Evolutionary conservation across 2,113 vertebrate genomes (phyloP).

Genomic region (Scolopax mira): DNA sequence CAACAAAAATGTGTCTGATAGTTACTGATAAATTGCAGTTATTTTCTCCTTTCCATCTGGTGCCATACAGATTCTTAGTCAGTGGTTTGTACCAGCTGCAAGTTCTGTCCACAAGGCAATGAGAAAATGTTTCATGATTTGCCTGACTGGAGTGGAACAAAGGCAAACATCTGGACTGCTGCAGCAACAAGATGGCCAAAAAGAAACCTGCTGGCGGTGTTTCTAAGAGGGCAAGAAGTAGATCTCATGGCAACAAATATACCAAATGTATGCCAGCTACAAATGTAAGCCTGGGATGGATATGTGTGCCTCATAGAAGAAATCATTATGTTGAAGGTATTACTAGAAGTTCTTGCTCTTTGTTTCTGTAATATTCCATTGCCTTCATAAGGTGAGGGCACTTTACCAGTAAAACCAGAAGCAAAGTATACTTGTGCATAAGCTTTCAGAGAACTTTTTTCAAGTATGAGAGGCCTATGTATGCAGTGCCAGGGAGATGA

Average conservation of each 20-base stretch:
- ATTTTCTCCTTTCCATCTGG: background rate
- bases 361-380: background rate
- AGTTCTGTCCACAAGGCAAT: background rate
- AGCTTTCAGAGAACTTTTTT: background rate
- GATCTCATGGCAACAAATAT: background rate
- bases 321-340: background rate
- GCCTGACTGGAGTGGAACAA: background rate
- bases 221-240: background rate
- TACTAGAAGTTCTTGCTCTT: background rate
- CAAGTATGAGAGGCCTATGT: background rate
- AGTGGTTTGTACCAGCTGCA: slow-evolving; percentile 5
- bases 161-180: slow-evolving; percentile 9
- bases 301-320: background rate
- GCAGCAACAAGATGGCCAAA: background rate
- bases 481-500: background rate
- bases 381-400: background rate
- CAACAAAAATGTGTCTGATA: background rate
- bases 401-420: background rate
- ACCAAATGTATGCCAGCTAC: background rate
- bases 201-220: background rate
- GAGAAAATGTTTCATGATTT: background rate
- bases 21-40: background rate
- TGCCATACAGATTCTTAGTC: background rate
- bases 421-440: background rate
- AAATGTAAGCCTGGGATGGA: background rate